Base-by-base conservation (phyloP, 2,113 vertebrate species). In the Morone chrysops region DNA sequence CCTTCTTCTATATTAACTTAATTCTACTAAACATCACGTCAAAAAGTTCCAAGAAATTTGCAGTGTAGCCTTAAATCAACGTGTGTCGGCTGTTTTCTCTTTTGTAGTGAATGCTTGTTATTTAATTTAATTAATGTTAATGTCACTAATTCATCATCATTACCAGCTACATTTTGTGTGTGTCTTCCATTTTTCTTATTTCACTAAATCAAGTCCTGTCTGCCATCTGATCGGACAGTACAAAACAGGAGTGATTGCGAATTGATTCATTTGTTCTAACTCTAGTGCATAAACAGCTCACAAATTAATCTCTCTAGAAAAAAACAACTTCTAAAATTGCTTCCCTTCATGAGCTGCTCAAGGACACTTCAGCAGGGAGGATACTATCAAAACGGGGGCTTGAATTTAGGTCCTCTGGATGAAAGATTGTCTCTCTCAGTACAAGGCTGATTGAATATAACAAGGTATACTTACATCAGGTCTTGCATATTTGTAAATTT, bases 351-450 rank as follows among this genome's bases (percentile, higher is more conserved):
- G 48, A 65, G 59, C 41, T 12, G 63, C 79, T 79, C 78, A 80
- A 83, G 85, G 81, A 79, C 81, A 62, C 76, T 71, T 81, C 62
- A 81, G 72, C 57, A 17, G 50, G 63, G 71, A 75, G 70, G 85
- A 17, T 4, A 20, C 20, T 70, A 65, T 50, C 50, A 67, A 79
- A 79, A 69, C 9, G 22, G 20, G 51, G 11, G 36, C 59, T 74
- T 65, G 78, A 82, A 67, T 88, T 61, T 51, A 66, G 74, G 59
- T 87, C 48, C 57, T 74, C 25, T 8, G 74, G 66, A 85, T 81
- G 77, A 83, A 65, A 70, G 73, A 56, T 47, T 59, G 63, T 47
- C 57, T 80, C 20, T 18, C 5, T 65, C 9, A 48, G 78, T 4
- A 47, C 69, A 45, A 88, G 83, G 77, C 60, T 51, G 57, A 82